Evolutionary conservation across 1,140 invertebrate genomes (phyloP).

Genomic region (Dinoponera quadriceps): DNA sequence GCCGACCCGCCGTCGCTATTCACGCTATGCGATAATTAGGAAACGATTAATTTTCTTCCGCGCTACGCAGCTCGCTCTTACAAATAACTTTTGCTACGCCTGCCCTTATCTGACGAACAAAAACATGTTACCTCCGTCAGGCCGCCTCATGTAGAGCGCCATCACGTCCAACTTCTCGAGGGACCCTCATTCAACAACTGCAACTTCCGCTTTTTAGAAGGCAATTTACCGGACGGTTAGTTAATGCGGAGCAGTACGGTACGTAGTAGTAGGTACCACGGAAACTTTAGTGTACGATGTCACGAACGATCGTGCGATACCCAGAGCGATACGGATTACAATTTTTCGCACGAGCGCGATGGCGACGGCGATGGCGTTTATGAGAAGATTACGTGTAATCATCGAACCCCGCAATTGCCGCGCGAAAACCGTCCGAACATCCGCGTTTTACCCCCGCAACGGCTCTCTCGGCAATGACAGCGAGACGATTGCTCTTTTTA

Average conservation of each 20-base stretch:
- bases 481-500: too few species aligned
- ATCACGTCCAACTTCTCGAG: conserved; percentile 46
- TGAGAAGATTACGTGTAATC: too few species aligned
- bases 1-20: conserved; percentile 48
- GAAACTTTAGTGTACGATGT: conserved; percentile 17
- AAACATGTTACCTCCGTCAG: conserved; percentile 66
- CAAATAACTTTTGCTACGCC: conserved; percentile 65
- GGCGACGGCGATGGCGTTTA: too few species aligned
- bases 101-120: conserved; percentile 69
- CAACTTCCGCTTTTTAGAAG: conserved; percentile 48
- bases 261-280: neutral
- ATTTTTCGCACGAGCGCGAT: too few species aligned
- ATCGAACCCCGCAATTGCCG: too few species aligned
- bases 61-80: conserved; percentile 67
- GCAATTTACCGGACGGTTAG: conserved; percentile 42
- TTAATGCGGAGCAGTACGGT: neutral
- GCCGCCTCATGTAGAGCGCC: conserved; percentile 28
- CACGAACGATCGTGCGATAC: too few species aligned
- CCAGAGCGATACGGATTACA: too few species aligned
- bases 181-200: conserved; percentile 44
- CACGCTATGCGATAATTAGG: conserved; percentile 75
- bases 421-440: too few species aligned
- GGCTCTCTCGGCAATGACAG: too few species aligned
- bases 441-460: too few species aligned
- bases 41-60: conserved; percentile 71